phyloP scores from a whole-genome alignment of 2,888 invertebrate species.

The Eupeodes luniger region DNA sequence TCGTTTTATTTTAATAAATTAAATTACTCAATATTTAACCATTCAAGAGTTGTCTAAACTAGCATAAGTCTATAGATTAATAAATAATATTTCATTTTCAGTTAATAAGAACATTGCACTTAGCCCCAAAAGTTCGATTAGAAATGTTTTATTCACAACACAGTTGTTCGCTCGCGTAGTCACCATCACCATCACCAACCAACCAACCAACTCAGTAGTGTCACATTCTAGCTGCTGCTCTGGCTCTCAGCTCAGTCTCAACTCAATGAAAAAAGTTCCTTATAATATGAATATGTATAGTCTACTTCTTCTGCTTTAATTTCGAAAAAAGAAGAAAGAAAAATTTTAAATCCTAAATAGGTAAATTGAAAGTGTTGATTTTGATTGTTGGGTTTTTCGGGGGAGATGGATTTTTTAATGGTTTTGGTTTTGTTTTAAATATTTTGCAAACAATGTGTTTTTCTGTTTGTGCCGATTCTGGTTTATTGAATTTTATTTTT shows the following conservation, averaged over 20 bases:
- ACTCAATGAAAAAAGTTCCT: constrained; percentile 35
- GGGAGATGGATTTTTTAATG: background rate
- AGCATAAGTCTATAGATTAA: constrained; percentile 32
- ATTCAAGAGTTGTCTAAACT: constrained; percentile 29
- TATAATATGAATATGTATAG: constrained; percentile 49
- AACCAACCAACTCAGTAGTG: constrained; percentile 25
- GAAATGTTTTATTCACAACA: constrained; percentile 41
- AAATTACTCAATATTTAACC: constrained; percentile 39
- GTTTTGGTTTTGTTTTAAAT: background rate
- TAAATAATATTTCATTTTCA: constrained; percentile 28
- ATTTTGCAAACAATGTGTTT: constrained; percentile 7
- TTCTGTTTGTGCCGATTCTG: background rate
- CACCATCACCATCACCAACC: background rate
- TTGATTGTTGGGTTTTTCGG: background rate
- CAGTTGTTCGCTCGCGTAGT: constrained; percentile 21
- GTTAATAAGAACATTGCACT: constrained; percentile 17
- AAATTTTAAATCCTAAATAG: constrained; percentile 39
- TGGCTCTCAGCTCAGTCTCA: background rate
- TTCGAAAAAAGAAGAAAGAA: constrained; percentile 34
- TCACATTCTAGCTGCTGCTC: constrained; percentile 40
- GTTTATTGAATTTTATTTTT: constrained; percentile 25
- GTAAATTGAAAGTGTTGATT: constrained; percentile 24
- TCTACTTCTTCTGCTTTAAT: constrained; percentile 40
- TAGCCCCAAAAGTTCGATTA: constrained; percentile 25
- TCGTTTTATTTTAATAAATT: constrained; percentile 31